These are phyloP conservation scores for Gobio occitaniae DNA, from an alignment of 2,797 vertebrate species.

Conservation along the genomic window DNA sequence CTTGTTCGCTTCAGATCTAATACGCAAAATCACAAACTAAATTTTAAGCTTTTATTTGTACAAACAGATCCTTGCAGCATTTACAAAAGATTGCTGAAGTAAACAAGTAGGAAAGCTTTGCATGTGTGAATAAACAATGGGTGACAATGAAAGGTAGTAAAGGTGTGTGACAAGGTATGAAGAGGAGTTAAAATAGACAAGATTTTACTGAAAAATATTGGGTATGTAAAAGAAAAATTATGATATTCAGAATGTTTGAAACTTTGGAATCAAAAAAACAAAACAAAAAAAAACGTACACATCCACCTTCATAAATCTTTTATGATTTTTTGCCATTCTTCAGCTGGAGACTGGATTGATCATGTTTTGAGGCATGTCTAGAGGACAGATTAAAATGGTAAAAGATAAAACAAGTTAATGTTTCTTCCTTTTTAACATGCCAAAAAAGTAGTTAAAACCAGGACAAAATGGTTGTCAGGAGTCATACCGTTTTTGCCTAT, in stretches of 20 bases:
- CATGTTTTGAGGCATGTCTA: conserved; percentile 62
- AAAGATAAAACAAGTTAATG: background rate
- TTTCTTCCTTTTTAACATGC: too few species aligned
- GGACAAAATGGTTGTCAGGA: background rate
- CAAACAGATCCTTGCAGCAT: background rate
- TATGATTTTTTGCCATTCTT: conserved; percentile 73
- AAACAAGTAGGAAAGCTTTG: background rate
- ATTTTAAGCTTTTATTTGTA: background rate
- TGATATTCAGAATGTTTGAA: background rate
- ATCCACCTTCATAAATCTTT: conserved; percentile 49
- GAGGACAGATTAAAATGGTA: background rate
- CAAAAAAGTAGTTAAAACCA: background rate
- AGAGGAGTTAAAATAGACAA: background rate
- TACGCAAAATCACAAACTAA: background rate
- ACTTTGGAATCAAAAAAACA: background rate
- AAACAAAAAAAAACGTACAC: background rate
- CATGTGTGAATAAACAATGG: background rate
- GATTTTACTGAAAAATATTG: background rate
- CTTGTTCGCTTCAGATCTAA: background rate
- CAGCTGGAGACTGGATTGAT: conserved; percentile 56
- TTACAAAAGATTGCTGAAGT: background rate
- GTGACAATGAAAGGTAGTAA: background rate
- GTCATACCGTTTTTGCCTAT: conserved; percentile 64
- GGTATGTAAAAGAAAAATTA: background rate
- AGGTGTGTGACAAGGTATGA: background rate